Evolutionary conservation across 2,888 invertebrate genomes (phyloP).

Genomic region (Heliconius hortense): DNA sequence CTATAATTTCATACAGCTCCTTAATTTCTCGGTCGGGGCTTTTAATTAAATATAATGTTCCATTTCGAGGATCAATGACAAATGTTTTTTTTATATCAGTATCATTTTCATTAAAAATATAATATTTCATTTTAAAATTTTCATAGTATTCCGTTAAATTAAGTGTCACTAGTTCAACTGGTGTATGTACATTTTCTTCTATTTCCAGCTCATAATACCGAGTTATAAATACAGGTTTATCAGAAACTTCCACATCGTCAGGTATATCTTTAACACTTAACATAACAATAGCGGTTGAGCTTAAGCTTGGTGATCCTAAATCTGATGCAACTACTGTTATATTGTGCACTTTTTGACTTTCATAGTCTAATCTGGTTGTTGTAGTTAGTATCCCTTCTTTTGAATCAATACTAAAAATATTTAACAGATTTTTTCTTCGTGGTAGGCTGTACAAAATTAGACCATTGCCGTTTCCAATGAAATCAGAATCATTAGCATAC

Average conservation of each 20-base stretch:
- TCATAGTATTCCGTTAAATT: slow-evolving; percentile 87
- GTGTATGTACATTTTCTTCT: slow-evolving; percentile 89
- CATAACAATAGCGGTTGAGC: slow-evolving; percentile 88
- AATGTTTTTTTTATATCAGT: slow-evolving; percentile 84
- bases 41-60: slow-evolving; percentile 87
- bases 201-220: slow-evolving; percentile 91
- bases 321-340: slow-evolving; percentile 92
- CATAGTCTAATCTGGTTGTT: slow-evolving; percentile 87
- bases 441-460: slow-evolving; percentile 89
- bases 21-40: slow-evolving; percentile 89
- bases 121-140: slow-evolving; percentile 85
- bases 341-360: slow-evolving; percentile 85
- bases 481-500: slow-evolving; percentile 92
- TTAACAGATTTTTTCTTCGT: slow-evolving; percentile 83
- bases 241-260: slow-evolving; percentile 77
- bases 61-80: slow-evolving; percentile 88
- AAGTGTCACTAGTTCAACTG: slow-evolving; percentile 87
- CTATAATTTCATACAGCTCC: slow-evolving; percentile 83
- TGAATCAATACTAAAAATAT: slow-evolving; percentile 90
- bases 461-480: slow-evolving; percentile 93
- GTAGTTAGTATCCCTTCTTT: slow-evolving; percentile 92
- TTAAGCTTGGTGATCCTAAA: slow-evolving; percentile 91
- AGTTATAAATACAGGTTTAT: slow-evolving; percentile 83
- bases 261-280: slow-evolving; percentile 86
- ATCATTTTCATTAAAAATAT: slow-evolving; percentile 83